Conservation (phyloP, 1,140 invertebrate genomes). For the Zelostemma sp. region DNA sequence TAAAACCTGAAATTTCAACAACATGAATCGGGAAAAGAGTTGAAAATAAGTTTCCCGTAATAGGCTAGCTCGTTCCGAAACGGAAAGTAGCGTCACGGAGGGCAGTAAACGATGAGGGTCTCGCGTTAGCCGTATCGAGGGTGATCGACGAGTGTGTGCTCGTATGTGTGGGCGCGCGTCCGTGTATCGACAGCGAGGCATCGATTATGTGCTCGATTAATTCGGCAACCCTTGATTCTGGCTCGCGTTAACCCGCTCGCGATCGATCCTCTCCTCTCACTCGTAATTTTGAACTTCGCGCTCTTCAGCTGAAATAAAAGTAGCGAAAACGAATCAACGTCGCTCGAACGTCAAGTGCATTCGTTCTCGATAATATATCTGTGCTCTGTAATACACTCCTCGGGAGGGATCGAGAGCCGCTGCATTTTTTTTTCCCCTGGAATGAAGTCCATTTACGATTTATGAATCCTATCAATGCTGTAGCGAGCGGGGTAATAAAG, state of each 20-base stretch:
- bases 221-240: conserved; percentile 56
- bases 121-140: conserved; percentile 21
- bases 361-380: conserved; percentile 44
- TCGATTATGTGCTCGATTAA: conserved; percentile 70
- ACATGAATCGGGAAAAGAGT: conserved; percentile 11
- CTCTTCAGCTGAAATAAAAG: conserved; percentile 46
- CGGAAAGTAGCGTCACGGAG: conserved; percentile 59
- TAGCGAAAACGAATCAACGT: conserved; percentile 48
- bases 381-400: conserved; percentile 34
- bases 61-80: conserved; percentile 27
- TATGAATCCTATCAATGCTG: conserved; percentile 11
- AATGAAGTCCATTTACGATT: conserved; percentile 35
- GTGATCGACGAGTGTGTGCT: conserved; percentile 42
- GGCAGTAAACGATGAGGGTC: conserved; percentile 58
- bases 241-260: conserved; percentile 42
- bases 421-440: conserved; percentile 12
- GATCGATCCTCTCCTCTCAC: conserved; percentile 46
- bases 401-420: conserved; percentile 19
- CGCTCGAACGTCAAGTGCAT: conserved; percentile 38
- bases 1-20: no score
- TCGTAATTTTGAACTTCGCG: conserved; percentile 52
- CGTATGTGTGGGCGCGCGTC: conserved; percentile 34
- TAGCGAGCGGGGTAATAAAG: no score
- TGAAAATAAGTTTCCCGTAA: conserved; percentile 33
- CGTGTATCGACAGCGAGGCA: conserved; percentile 60